A percentile compares a stretch with the other conserved stretches of the same genome.
These are phyloP conservation scores for Epinephelus malabaricus DNA, from an alignment of 2,797 vertebrate genomes.

Conservation along the genomic window DNA sequence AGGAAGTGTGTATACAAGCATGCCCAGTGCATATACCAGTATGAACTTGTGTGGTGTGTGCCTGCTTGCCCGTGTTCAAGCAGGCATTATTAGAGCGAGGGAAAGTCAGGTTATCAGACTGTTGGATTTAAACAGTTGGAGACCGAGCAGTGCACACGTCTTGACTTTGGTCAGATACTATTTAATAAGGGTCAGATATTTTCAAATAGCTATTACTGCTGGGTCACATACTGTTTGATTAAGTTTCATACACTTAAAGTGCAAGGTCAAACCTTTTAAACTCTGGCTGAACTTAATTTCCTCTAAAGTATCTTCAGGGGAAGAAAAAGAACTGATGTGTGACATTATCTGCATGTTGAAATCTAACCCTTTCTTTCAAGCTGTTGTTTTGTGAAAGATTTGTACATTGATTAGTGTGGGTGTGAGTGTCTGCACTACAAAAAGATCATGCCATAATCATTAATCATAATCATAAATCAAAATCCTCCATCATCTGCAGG, in stretches of 20 bases:
- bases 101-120: conserved; percentile 28
- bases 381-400: conserved; percentile 13
- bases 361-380: conserved; percentile 12
- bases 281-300: conserved; percentile 46
- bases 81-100: conserved; percentile 31
- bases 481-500: conserved; percentile 9
- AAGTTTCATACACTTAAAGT: conserved; percentile 57
- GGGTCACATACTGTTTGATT: conserved; percentile 60
- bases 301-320: conserved; percentile 15
- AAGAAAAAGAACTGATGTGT: conserved; percentile 26
- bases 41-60: conserved; percentile 37
- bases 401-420: not conserved
- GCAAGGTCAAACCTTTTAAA: conserved; percentile 61
- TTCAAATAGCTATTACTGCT: conserved; percentile 67
- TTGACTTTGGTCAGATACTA: conserved; percentile 54
- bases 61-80: conserved; percentile 25
- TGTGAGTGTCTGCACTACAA: conserved; percentile 4
- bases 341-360: conserved; percentile 10
- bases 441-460: conserved; percentile 15
- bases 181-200: conserved; percentile 73
- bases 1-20: conserved; percentile 40
- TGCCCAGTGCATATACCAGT: conserved; percentile 29
- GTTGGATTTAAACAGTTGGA: conserved; percentile 60
- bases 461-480: conserved; percentile 22
- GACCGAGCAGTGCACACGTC: conserved; percentile 34